Evolutionary conservation across 1,140 invertebrate genomes (phyloP).

Genomic region (Latrodectus geometricus): DNA sequence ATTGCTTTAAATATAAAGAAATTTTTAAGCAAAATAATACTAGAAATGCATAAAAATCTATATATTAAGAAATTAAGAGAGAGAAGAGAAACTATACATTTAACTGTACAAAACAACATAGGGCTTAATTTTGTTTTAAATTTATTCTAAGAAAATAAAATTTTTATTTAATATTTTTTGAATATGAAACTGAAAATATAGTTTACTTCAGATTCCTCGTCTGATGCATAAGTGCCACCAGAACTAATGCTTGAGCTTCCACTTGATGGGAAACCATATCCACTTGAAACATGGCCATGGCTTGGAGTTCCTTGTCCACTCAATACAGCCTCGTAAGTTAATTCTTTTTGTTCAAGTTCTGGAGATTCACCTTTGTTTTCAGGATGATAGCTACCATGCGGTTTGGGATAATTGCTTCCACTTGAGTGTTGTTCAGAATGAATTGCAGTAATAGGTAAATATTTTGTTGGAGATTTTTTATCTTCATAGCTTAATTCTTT

Average conservation of each 20-base stretch:
- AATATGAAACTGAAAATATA: background rate
- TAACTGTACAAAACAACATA: background rate
- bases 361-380: background rate
- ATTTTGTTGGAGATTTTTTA: slow-evolving; percentile 8
- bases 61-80: background rate
- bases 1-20: too few species aligned
- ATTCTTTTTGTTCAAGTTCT: slow-evolving; percentile 32
- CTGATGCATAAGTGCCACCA: slow-evolving; percentile 4
- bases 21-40: background rate
- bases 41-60: background rate
- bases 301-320: slow-evolving; percentile 15
- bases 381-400: background rate
- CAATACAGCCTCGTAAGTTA: slow-evolving; percentile 15
- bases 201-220: slow-evolving; percentile 25
- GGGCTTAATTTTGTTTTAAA: background rate
- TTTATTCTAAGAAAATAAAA: background rate
- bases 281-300: background rate
- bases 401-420: background rate
- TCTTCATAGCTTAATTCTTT: background rate
- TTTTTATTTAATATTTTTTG: background rate
- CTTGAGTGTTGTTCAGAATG: background rate
- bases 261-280: slow-evolving; percentile 27
- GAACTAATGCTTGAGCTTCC: background rate
- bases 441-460: slow-evolving; percentile 24
- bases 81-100: background rate